Evolutionary conservation across 2,113 vertebrate species (phyloP), one percentile per base, ranked within the genome.

Genomic region (Corythornis cristatus): DNA sequence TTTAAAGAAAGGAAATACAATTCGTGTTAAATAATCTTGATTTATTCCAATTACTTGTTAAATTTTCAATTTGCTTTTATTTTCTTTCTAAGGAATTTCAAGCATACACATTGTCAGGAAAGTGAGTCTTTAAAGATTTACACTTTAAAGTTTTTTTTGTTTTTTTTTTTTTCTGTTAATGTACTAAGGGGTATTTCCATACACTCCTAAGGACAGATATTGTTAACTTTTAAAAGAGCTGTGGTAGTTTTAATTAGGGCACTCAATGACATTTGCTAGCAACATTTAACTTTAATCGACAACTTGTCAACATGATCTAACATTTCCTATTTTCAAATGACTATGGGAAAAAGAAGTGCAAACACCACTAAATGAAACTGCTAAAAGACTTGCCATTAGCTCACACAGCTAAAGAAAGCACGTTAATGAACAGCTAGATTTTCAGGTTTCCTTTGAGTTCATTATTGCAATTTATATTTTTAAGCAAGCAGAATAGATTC

Each of bases 171-270:
- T 89, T 91, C 33, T 58, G 33, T 13, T 22, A 5, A 86, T 90
- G 84, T 51, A 82, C 28, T 62, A 76, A 89, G 8, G 40, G 35
- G 90, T 95, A 93, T 76, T 91, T 96, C 75, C 68, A 94, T 54
- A 78, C 66, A 72, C n/a, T 83, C 77, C 74, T 88, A 95, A 89
- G 17, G 56, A 95, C 16, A 92, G 60, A 91, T 86, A 88, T 22
- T 10, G 19, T 92, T 96, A 93, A 94, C 91, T 96, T 94, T 92
- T 75, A 90, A 88, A 79, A 95, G 67, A 96, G 66, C 72, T 77
- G 48, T 64, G 79, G 90, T 89, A 93, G 79, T 94, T 98, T 97
- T 96, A 97, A 95, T 96, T 91, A 96, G 89, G 50, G 45, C 28
- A 94, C 45, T 94, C 75, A 89, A 78, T 75, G 40, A 61, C 31